These are phyloP conservation scores for Orgyia antiqua DNA, from an alignment of 2,888 invertebrate species.

Conservation along the genomic window DNA sequence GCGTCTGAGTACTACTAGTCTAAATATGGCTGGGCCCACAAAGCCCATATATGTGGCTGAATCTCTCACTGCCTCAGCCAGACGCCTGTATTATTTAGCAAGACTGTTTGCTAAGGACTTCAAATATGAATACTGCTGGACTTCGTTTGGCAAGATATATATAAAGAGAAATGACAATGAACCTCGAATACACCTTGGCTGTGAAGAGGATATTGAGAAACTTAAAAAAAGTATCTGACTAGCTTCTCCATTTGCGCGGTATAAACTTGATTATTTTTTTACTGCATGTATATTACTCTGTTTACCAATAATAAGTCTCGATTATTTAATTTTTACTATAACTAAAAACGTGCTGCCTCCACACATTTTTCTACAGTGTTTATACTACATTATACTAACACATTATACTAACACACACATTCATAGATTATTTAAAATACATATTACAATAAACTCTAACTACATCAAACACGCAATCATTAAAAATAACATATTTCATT, in stretches of 20 bases:
- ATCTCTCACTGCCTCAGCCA: slow-evolving; percentile 6
- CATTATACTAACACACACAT: too few relatives aligned
- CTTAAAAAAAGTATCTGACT: neutral
- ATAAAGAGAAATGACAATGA: neutral
- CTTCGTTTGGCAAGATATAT: slow-evolving; percentile 4
- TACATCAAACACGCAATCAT: too few relatives aligned
- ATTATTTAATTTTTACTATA: too few relatives aligned
- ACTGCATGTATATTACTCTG: neutral
- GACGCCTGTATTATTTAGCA: slow-evolving; percentile 3
- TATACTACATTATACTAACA: too few relatives aligned
- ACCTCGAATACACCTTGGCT: neutral
- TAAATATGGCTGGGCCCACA: slow-evolving; percentile 3
- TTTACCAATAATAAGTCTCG: too few relatives aligned
- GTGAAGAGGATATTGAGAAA: neutral
- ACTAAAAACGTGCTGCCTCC: too few relatives aligned
- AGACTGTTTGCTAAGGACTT: slow-evolving; percentile 6
- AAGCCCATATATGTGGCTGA: slow-evolving; percentile 7
- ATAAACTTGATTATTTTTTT: neutral
- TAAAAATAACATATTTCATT: too few relatives aligned
- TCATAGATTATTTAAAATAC: too few relatives aligned
- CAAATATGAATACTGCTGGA: slow-evolving; percentile 6
- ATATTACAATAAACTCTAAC: too few relatives aligned
- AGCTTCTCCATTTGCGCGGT: neutral
- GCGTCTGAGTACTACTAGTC: slow-evolving; percentile 2
- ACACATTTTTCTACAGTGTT: too few relatives aligned